Evolutionary conservation across 2,888 invertebrate species (phyloP).

Genomic region (Harpalus rufipes): DNA sequence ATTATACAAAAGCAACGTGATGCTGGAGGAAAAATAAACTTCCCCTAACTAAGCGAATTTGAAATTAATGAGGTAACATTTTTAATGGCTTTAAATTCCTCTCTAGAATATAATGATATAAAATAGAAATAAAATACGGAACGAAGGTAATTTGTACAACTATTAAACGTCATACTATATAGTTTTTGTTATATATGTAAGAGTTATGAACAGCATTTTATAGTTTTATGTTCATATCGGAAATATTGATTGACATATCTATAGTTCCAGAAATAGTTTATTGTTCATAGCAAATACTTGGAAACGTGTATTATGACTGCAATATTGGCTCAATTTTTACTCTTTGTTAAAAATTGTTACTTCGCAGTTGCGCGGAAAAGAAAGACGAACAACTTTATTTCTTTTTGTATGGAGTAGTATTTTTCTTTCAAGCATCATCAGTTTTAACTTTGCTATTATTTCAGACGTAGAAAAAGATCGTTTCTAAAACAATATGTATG

Average conservation of each 20-base stretch:
- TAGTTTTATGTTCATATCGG: neutral
- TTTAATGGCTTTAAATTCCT: neutral
- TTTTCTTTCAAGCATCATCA: too few species aligned
- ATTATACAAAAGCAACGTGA: neutral
- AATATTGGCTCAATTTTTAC: neutral
- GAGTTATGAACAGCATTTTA: neutral
- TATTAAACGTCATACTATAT: neutral
- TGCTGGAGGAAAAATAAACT: neutral
- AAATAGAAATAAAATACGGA: neutral
- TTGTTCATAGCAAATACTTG: neutral
- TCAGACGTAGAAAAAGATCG: too few species aligned
- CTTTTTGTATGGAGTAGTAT: too few species aligned
- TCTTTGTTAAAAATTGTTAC: neutral
- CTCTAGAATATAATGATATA: neutral
- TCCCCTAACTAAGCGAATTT: neutral
- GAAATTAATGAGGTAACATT: neutral
- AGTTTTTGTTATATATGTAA: neutral
- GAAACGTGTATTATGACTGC: neutral
- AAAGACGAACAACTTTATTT: too few species aligned
- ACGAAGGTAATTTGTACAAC: neutral
- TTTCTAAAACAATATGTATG: too few species aligned
- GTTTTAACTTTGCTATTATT: too few species aligned
- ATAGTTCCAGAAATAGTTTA: constrained; percentile 2
- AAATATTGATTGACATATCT: neutral
- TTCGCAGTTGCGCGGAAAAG: neutral